Evolutionary conservation across 2,888 invertebrate genomes (phyloP).

Genomic region (Rambutsinella grinnellia): DNA sequence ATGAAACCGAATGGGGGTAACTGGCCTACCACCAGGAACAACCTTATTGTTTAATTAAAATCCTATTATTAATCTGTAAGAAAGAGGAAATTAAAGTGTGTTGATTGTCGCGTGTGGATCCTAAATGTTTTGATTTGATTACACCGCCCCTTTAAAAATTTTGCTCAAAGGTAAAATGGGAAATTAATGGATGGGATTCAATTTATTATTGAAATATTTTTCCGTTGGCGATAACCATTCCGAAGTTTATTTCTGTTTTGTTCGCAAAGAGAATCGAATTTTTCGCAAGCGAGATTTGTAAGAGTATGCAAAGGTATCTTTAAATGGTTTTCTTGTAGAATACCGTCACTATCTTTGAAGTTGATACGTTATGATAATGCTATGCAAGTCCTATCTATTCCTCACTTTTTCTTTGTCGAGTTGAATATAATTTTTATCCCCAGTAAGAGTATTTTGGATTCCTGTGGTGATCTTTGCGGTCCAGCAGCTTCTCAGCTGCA

Average conservation of each 20-base stretch:
- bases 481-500: slow-evolving; percentile 61
- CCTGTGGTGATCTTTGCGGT: slow-evolving; percentile 64
- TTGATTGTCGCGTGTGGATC: slow-evolving; percentile 7
- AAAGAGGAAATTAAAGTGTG: slow-evolving; percentile 1
- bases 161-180: neutral
- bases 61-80: slow-evolving; percentile 36
- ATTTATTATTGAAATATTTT: neutral
- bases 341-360: neutral
- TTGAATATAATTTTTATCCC: slow-evolving; percentile 31
- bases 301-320: too few species aligned
- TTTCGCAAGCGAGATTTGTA: too few species aligned
- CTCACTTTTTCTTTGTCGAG: slow-evolving; percentile 50
- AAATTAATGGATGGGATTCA: too few species aligned
- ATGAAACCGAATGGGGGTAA: slow-evolving; percentile 39
- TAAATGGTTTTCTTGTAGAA: neutral
- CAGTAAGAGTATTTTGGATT: slow-evolving; percentile 59
- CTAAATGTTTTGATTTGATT: neutral
- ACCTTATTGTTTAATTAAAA: slow-evolving; percentile 55
- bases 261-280: too few species aligned
- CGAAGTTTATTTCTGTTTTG: neutral
- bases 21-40: slow-evolving; percentile 6
- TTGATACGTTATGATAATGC: neutral
- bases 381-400: neutral
- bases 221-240: neutral
- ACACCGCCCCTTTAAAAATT: too few species aligned